A percentile compares a stretch with the other conserved stretches of the same genome.
Conservation (phyloP, 2,888 invertebrate genomes). For the Andrena camellia region DNA sequence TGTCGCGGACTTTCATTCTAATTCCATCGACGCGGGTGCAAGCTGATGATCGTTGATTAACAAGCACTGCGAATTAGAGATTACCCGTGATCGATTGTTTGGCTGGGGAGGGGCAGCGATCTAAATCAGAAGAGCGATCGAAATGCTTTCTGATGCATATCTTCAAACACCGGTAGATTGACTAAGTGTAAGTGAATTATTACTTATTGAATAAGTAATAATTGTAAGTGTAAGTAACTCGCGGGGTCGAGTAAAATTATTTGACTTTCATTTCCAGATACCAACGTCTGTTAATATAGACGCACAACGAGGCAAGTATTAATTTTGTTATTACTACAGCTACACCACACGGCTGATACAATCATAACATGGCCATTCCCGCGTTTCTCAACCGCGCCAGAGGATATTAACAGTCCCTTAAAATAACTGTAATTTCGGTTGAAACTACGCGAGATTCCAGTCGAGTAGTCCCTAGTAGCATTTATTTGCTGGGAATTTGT, state of each 20-base stretch:
- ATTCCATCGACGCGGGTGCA: neutral
- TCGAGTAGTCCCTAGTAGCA: too few relatives aligned
- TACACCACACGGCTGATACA: slow-evolving; percentile 65
- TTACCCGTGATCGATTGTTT: neutral
- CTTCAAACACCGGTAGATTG: too few relatives aligned
- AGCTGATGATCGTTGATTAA: neutral
- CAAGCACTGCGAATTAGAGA: neutral
- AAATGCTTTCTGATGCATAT: too few relatives aligned
- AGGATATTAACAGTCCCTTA: slow-evolving; percentile 64
- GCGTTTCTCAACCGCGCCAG: slow-evolving; percentile 60
- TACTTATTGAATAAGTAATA: neutral
- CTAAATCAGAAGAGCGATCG: neutral
- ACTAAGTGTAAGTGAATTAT: neutral
- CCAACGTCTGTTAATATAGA: slow-evolving; percentile 27
- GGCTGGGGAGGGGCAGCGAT: neutral
- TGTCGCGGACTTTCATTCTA: slow-evolving; percentile 18
- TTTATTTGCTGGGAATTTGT: too few relatives aligned
- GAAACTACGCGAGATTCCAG: slow-evolving; percentile 48
- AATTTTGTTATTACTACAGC: slow-evolving; percentile 69
- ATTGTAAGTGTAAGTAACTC: neutral
- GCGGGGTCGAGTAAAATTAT: slow-evolving; percentile 3
- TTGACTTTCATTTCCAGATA: slow-evolving; percentile 38
- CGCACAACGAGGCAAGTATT: slow-evolving; percentile 46
- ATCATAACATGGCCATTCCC: slow-evolving; percentile 67
- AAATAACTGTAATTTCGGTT: slow-evolving; percentile 70